phyloP scores from a whole-genome alignment of 2,888 invertebrate species.

The Ichneumon xanthorius region DNA sequence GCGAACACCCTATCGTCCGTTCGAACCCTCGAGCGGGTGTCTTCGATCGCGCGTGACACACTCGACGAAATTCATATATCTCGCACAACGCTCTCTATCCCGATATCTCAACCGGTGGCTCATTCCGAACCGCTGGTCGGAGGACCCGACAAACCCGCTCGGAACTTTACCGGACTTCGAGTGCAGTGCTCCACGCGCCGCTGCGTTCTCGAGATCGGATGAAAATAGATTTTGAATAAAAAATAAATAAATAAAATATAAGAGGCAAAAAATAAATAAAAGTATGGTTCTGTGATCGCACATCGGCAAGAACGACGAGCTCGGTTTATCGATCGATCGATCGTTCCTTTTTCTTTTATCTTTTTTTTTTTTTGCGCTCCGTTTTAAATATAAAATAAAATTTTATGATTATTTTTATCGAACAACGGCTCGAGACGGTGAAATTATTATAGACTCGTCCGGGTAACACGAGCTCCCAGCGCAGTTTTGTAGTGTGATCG shows the following conservation, averaged over 20 bases:
- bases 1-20: conserved; percentile 14
- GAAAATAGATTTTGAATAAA: neutral
- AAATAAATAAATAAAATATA: neutral
- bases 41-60: conserved; percentile 37
- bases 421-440: neutral
- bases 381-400: neutral
- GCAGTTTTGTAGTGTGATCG: neutral
- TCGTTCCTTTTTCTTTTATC: neutral
- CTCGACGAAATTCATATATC: conserved; percentile 16
- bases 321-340: neutral
- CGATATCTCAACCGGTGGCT: neutral
- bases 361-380: neutral
- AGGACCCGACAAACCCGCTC: conserved; percentile 7
- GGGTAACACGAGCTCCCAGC: neutral
- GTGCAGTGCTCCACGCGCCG: conserved; percentile 23
- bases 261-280: neutral
- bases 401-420: conserved; percentile 1
- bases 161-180: conserved; percentile 16
- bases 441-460: conserved; percentile 27
- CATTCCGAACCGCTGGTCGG: neutral
- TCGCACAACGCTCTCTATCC: neutral
- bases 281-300: no score
- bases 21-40: conserved; percentile 19
- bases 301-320: neutral
- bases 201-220: neutral